These are phyloP conservation scores for Pimpla rufipes DNA, from an alignment of 2,888 invertebrate genomes.

Conservation along the genomic window DNA sequence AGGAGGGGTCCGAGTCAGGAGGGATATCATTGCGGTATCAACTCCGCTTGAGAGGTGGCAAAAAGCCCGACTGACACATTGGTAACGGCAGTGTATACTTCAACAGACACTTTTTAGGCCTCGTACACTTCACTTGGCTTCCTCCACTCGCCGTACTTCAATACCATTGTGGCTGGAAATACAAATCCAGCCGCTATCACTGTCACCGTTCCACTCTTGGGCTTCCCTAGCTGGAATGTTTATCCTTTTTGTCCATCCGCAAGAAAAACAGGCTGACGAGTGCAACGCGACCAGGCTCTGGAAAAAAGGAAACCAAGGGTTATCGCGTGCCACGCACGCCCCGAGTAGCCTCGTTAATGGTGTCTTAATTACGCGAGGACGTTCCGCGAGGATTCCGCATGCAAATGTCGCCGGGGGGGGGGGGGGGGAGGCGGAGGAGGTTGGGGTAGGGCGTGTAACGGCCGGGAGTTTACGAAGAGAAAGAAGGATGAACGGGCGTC, in stretches of 20 bases:
- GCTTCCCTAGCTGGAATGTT: conserved; percentile 18
- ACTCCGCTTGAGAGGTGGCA: conserved; percentile 37
- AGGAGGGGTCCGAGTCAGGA: background rate
- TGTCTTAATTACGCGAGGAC: conserved; percentile 79
- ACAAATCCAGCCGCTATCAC: conserved; percentile 28
- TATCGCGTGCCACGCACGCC: conserved; percentile 64
- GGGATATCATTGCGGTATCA: background rate
- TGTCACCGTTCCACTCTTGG: conserved; percentile 10
- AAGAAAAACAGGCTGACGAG: conserved; percentile 63
- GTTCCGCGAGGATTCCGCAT: conserved; percentile 71
- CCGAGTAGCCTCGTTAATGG: conserved; percentile 74
- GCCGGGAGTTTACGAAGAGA: conserved; percentile 41
- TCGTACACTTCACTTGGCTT: background rate
- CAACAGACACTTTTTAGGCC: conserved; percentile 29
- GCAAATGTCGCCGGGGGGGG: conserved; percentile 74
- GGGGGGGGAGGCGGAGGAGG: conserved; percentile 32
- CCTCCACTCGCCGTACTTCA: conserved; percentile 3
- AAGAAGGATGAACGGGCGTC: conserved; percentile 40
- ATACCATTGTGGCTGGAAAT: background rate
- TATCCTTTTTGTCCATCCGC: conserved; percentile 19
- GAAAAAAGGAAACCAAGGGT: conserved; percentile 36
- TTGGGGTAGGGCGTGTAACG: conserved; percentile 19
- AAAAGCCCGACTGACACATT: conserved; percentile 43
- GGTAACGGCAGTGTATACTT: conserved; percentile 29
- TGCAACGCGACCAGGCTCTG: conserved; percentile 17